A percentile compares a stretch with the other conserved stretches of the same genome.
phyloP scores from a whole-genome alignment of 2,888 invertebrate species.

The Idaea dimidiata region DNA sequence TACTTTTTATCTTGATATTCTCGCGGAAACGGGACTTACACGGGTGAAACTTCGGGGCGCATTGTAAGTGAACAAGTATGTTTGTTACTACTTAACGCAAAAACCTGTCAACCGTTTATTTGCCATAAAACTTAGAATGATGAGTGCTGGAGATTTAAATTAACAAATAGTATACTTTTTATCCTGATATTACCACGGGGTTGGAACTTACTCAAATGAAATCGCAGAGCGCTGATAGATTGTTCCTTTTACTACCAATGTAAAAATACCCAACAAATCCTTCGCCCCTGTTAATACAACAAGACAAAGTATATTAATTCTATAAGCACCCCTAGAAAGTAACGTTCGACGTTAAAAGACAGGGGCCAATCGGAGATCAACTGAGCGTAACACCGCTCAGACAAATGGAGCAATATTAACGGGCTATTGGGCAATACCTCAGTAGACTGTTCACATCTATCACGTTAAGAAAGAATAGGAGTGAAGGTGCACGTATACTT shows the following conservation, averaged over 20 bases:
- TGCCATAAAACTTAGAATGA: no score
- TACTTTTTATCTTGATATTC: no score
- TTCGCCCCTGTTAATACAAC: background rate
- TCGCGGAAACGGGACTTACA: no score
- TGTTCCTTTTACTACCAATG: background rate
- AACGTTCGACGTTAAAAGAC: conserved; percentile 37
- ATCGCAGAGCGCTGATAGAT: no score
- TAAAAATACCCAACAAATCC: background rate
- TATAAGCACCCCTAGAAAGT: background rate
- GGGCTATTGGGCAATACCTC: conserved; percentile 2
- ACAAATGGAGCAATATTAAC: conserved; percentile 21
- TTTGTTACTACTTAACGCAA: no score
- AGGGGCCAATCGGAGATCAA: conserved; percentile 31
- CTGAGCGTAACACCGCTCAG: conserved; percentile 23
- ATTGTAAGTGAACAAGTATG: no score
- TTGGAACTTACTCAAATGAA: no score
- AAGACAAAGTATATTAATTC: background rate
- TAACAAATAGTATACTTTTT: no score
- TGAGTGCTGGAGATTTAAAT: no score
- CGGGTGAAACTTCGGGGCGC: no score
- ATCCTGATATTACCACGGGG: no score
- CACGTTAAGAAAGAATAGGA: background rate
- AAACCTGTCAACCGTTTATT: no score
- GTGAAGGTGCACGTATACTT: background rate
- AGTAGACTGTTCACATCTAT: background rate